phyloP scores from a whole-genome alignment of 2,797 vertebrate species.

The Cercopithecus diana region DNA sequence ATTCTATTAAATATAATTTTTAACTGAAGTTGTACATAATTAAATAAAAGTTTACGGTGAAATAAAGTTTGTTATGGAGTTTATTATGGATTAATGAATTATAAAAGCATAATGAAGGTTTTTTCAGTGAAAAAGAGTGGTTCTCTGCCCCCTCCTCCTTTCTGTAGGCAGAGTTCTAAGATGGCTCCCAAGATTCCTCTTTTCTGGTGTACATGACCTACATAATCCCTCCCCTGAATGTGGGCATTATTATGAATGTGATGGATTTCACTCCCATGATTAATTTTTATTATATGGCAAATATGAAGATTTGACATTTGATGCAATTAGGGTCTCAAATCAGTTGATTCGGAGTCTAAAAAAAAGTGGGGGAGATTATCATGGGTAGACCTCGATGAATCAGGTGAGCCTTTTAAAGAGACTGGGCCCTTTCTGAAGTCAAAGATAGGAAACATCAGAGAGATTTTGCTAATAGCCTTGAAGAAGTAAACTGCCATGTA shows the following conservation, averaged over 20 bases:
- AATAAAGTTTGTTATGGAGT: neutral
- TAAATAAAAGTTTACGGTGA: neutral
- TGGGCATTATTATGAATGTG: neutral
- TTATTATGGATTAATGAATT: slow-evolving; percentile 36
- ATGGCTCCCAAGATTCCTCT: neutral
- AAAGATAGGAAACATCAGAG: neutral
- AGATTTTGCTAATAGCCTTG: neutral
- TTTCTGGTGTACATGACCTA: too few species aligned
- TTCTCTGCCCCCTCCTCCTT: neutral
- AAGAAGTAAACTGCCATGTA: neutral
- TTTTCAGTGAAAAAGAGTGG: neutral
- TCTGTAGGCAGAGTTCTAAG: neutral
- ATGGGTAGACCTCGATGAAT: neutral
- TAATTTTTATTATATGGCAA: neutral
- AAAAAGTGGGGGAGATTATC: neutral
- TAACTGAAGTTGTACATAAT: neutral
- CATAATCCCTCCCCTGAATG: neutral
- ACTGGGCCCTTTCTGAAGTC: neutral
- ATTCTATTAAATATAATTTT: slow-evolving; percentile 1
- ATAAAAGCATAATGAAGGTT: neutral
- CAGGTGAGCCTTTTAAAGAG: neutral
- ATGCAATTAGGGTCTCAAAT: neutral
- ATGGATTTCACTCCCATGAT: neutral
- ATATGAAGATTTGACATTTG: neutral
- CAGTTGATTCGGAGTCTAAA: neutral